phyloP scores from a whole-genome alignment of 1,140 invertebrate species.

The Drosophila nigromelanica region DNA sequence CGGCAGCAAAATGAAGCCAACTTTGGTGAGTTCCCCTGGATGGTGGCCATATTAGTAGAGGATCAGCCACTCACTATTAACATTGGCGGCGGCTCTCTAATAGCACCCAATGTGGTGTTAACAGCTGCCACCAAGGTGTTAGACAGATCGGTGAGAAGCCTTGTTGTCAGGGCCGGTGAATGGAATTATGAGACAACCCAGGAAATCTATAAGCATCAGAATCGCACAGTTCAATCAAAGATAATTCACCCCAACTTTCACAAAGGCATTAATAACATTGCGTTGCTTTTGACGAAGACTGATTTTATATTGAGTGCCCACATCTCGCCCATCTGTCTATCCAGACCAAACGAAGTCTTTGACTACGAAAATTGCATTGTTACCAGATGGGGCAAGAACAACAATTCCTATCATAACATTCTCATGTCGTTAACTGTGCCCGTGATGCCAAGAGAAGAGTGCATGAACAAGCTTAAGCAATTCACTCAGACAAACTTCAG shows the following conservation, averaged over 20 bases:
- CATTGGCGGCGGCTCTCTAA: constrained; percentile 88
- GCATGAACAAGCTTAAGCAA: constrained; percentile 77
- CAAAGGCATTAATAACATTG: constrained; percentile 84
- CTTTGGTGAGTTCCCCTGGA: constrained; percentile 93
- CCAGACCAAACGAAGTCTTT: constrained; percentile 67
- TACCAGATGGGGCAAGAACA: constrained; percentile 92
- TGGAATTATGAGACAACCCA: constrained; percentile 88
- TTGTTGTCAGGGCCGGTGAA: constrained; percentile 88
- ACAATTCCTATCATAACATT: constrained; percentile 86
- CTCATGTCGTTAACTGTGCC: constrained; percentile 86
- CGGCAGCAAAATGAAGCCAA: constrained; percentile 83
- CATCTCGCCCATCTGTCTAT: constrained; percentile 87
- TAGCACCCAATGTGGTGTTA: constrained; percentile 87
- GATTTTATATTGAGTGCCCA: constrained; percentile 85
- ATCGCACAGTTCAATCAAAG: constrained; percentile 85
- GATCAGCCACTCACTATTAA: constrained; percentile 86
- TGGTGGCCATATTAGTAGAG: constrained; percentile 90
- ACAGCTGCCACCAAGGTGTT: constrained; percentile 87
- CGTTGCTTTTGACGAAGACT: constrained; percentile 85
- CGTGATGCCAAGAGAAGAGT: constrained; percentile 83
- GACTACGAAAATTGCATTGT: constrained; percentile 87
- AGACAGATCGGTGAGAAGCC: constrained; percentile 83
- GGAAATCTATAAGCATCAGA: constrained; percentile 86
- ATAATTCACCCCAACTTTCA: constrained; percentile 85
- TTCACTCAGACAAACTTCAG: constrained; percentile 48